Conservation (phyloP, 2,888 invertebrate species). For the Pharmacophagus antenor region DNA sequence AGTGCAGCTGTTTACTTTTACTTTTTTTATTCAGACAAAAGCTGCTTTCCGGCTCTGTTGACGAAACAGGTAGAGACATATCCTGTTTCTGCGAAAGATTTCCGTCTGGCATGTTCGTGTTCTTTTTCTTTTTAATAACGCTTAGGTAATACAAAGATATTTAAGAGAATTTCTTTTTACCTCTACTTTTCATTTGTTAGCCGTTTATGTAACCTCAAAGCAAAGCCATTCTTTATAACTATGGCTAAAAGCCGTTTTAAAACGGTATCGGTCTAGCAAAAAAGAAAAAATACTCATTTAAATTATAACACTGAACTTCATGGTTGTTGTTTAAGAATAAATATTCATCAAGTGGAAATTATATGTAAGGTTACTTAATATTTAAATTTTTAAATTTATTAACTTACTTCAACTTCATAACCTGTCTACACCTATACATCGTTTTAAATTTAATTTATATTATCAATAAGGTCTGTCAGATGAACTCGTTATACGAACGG, state of each 20-base stretch:
- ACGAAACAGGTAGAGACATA: constrained; percentile 27
- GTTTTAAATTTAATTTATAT: not conserved
- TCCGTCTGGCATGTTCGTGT: constrained; percentile 9
- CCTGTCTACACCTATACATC: not conserved
- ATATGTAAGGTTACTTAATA: no score
- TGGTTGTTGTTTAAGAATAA: no score
- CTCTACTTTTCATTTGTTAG: not conserved
- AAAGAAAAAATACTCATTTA: no score
- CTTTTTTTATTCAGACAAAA: constrained; percentile 27
- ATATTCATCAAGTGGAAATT: no score
- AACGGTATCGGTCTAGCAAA: no score
- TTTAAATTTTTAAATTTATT: no score
- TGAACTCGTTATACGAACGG: not conserved
- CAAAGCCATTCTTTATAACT: no score
- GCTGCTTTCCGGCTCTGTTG: constrained; percentile 21
- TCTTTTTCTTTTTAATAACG: not conserved
- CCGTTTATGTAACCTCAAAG: no score
- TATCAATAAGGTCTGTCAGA: not conserved
- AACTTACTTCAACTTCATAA: no score
- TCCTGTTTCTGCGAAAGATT: constrained; percentile 26
- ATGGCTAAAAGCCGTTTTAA: no score
- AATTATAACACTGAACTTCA: no score
- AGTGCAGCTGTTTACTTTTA: constrained; percentile 29
- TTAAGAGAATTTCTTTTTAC: not conserved
- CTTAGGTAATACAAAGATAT: not conserved